Conservation (phyloP, 2,888 invertebrate genomes). For the Adelphocoris suturalis region DNA sequence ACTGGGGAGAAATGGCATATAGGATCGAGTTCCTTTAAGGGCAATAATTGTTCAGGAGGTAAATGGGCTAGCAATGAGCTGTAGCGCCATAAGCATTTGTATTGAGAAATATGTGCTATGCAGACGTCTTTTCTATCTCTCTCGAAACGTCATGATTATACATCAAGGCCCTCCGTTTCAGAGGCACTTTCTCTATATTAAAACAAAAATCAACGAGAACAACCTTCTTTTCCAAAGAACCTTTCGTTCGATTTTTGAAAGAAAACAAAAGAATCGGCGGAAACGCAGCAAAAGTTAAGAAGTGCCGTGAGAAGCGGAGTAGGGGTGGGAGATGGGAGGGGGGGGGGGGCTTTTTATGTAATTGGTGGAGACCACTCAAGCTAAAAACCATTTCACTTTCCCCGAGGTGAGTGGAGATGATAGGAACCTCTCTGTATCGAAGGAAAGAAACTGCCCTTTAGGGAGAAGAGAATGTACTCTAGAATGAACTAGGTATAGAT, state of each 20-base stretch:
- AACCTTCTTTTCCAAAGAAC: background rate
- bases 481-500: too few relatives aligned
- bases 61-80: too few relatives aligned
- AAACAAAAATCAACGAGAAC: background rate
- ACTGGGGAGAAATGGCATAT: too few relatives aligned
- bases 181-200: background rate
- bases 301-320: background rate
- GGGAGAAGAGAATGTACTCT: background rate
- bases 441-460: background rate
- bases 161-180: background rate
- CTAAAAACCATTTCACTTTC: conserved; percentile 6
- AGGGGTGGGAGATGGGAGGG: background rate
- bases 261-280: background rate
- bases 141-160: too few relatives aligned
- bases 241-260: background rate
- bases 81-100: too few relatives aligned
- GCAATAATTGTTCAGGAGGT: too few relatives aligned
- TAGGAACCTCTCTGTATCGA: background rate
- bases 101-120: too few relatives aligned
- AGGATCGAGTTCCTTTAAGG: too few relatives aligned
- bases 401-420: background rate
- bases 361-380: conserved; percentile 23
- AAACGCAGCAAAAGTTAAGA: too few relatives aligned
- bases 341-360: conserved; percentile 7
- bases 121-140: too few relatives aligned